phyloP scores from a whole-genome alignment of 2,888 invertebrate species.

The Drosophila macrospina region DNA sequence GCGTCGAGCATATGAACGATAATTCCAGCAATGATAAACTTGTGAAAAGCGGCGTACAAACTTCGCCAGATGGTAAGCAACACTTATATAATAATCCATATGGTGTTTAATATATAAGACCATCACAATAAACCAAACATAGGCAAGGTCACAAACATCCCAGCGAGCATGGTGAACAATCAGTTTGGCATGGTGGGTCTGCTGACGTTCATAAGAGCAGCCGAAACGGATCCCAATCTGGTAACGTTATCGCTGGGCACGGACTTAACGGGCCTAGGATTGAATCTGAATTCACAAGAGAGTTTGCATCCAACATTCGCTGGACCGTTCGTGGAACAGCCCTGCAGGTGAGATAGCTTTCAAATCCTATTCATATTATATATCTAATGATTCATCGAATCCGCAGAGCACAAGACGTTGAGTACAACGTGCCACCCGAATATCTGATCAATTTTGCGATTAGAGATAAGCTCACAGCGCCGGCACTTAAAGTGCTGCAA shows the following conservation, averaged over 20 bases:
- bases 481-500: slow-evolving; percentile 98
- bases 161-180: slow-evolving; percentile 99
- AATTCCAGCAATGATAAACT: slow-evolving; percentile 86
- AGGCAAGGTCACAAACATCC: slow-evolving; percentile 99
- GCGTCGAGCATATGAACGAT: slow-evolving; percentile 84
- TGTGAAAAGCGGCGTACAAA: slow-evolving; percentile 94
- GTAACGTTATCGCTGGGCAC: slow-evolving; percentile 98
- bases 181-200: slow-evolving; percentile 99
- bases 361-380: background rate
- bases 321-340: slow-evolving; percentile 99
- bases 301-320: slow-evolving; percentile 99
- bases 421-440: slow-evolving; percentile 99
- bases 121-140: background rate
- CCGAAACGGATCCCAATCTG: slow-evolving; percentile 98
- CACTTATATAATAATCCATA: background rate
- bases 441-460: slow-evolving; percentile 99
- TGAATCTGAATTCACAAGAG: slow-evolving; percentile 99
- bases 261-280: slow-evolving; percentile 98
- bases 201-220: slow-evolving; percentile 98
- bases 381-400: background rate
- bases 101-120: background rate
- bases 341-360: slow-evolving; percentile 88
- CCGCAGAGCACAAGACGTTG: slow-evolving; percentile 97
- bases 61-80: slow-evolving; percentile 94
- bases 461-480: slow-evolving; percentile 96